phyloP scores from a whole-genome alignment of 2,113 vertebrate genomes.

The Etia nguti region DNA sequence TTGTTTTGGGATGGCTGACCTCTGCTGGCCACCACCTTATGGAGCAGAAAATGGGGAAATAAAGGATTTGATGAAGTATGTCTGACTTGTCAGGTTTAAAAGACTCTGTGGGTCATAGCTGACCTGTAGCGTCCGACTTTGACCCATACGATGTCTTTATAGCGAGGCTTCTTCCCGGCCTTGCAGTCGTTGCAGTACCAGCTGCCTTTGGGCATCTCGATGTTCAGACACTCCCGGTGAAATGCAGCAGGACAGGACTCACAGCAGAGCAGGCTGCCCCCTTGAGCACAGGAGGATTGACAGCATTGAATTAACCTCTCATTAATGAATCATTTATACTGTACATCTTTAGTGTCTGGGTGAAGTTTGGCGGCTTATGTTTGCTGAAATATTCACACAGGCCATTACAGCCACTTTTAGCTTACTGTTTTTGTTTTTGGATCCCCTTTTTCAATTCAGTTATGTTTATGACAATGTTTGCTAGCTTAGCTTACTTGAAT shows the following conservation, averaged over 20 bases:
- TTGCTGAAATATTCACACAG: not conserved
- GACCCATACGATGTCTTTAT: slow-evolving; percentile 96
- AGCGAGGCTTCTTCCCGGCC: slow-evolving; percentile 93
- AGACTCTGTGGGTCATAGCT: slow-evolving; percentile 22
- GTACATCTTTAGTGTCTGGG: too few relatives aligned
- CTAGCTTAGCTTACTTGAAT: too few relatives aligned
- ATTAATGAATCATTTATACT: not conserved
- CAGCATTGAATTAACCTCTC: not conserved
- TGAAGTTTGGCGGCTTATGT: too few relatives aligned
- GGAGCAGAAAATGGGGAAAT: not conserved
- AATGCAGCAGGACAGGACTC: slow-evolving; percentile 97
- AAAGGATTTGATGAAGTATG: not conserved
- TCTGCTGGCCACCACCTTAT: slow-evolving; percentile 98
- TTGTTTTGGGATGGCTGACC: slow-evolving; percentile 89
- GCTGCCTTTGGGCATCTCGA: slow-evolving; percentile 96
- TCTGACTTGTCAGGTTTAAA: not conserved
- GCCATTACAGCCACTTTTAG: too few relatives aligned
- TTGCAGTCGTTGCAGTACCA: slow-evolving; percentile 99
- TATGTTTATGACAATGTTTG: too few relatives aligned
- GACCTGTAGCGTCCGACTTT: slow-evolving; percentile 98
- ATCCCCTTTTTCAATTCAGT: too few relatives aligned
- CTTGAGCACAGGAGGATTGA: slow-evolving; percentile 58
- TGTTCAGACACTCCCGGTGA: slow-evolving; percentile 96
- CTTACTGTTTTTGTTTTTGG: too few relatives aligned
- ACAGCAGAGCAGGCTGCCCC: slow-evolving; percentile 96